Conservation (phyloP, 2,113 vertebrate genomes). For the Odocoileus hemionus region DNA sequence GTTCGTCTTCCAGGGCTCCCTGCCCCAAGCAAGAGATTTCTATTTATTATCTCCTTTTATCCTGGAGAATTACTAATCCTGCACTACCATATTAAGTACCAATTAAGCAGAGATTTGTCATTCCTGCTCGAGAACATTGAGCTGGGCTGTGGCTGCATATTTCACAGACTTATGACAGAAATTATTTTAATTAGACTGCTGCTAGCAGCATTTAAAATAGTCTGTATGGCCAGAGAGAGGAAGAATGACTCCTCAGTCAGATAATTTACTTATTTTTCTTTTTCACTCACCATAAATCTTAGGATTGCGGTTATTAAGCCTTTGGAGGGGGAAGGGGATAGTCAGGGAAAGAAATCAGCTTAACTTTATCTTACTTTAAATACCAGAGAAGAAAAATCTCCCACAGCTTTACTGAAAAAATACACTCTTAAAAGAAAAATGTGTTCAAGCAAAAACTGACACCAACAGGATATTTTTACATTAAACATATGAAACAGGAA, state of each 20-base stretch:
- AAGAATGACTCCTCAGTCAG: conserved; percentile 80
- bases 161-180: conserved; percentile 79
- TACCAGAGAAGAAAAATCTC: conserved; percentile 50
- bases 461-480: conserved; percentile 33
- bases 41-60: conserved; percentile 75
- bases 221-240: conserved; percentile 75
- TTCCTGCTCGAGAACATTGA: conserved; percentile 69
- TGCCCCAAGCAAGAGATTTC: conserved; percentile 70
- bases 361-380: conserved; percentile 72
- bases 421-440: conserved; percentile 47
- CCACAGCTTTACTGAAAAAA: conserved; percentile 35
- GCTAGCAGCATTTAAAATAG: conserved; percentile 79
- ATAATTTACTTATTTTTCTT: conserved; percentile 82
- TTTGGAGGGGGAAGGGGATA: conserved; percentile 58
- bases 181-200: conserved; percentile 83
- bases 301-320: conserved; percentile 76
- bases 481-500: not conserved
- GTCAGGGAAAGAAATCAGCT: conserved; percentile 61
- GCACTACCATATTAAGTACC: conserved; percentile 74
- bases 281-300: conserved; percentile 82
- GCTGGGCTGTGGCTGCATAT: conserved; percentile 66
- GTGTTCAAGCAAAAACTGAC: conserved; percentile 47
- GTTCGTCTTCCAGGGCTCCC: conserved; percentile 68
- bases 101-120: conserved; percentile 76
- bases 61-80: conserved; percentile 72